Conservation (phyloP, 2,797 vertebrate genomes). For the Squalus acanthias region DNA sequence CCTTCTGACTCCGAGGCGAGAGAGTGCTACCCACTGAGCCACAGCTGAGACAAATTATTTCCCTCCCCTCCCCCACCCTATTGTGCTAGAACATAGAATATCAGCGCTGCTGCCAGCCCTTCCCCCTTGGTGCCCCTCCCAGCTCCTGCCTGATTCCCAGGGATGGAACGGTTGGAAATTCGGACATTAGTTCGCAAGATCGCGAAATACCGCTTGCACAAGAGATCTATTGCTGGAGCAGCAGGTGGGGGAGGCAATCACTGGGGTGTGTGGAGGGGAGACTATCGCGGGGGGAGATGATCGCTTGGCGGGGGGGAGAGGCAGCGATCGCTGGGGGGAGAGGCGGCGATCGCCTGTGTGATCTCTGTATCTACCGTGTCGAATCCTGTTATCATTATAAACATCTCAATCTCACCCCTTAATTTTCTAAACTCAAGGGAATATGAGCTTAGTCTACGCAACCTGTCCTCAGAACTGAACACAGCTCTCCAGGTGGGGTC, state of each 20-base stretch:
- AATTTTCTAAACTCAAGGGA: neutral
- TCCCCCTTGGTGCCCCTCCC: too few relatives aligned
- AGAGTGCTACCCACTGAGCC: neutral
- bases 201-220: neutral
- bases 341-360: too few relatives aligned
- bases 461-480: too few relatives aligned
- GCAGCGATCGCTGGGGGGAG: too few relatives aligned
- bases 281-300: too few relatives aligned
- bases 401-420: neutral
- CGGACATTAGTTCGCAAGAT: neutral
- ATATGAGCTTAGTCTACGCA: neutral
- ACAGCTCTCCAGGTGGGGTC: too few relatives aligned
- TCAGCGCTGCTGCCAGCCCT: neutral
- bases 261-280: neutral
- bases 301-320: too few relatives aligned
- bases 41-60: neutral
- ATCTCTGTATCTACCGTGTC: neutral
- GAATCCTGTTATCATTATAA: neutral
- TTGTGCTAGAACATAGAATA: neutral
- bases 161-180: neutral
- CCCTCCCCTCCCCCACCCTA: neutral
- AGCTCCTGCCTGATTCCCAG: neutral
- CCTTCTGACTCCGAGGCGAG: too few relatives aligned
- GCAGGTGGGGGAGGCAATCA: neutral
- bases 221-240: too few relatives aligned